These are phyloP conservation scores for Puffinus mauretanicus DNA, from an alignment of 2,113 vertebrate species.

Conservation along the genomic window DNA sequence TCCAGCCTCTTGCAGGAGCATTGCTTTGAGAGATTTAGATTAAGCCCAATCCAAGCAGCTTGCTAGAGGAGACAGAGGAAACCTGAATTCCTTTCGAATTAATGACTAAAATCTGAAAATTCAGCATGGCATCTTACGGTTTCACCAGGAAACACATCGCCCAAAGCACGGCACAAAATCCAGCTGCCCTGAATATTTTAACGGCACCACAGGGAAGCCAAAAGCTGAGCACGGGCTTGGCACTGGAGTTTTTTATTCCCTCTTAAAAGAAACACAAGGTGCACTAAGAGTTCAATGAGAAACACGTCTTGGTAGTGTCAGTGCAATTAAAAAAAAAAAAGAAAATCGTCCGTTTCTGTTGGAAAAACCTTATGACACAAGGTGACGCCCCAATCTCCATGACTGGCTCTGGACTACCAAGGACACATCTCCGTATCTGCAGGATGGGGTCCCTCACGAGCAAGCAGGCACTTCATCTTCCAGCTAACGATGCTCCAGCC, in stretches of 20 bases:
- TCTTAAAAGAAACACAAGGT: background rate
- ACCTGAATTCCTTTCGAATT: background rate
- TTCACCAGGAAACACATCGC: background rate
- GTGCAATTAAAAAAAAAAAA: background rate
- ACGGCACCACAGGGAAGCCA: background rate
- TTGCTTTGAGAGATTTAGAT: background rate
- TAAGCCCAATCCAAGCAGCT: background rate
- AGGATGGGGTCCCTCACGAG: background rate
- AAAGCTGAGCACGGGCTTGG: background rate
- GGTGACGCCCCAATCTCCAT: background rate
- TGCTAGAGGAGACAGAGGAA: background rate
- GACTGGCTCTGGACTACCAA: background rate
- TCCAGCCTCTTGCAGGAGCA: background rate
- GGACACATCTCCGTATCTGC: background rate
- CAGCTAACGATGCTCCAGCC: background rate
- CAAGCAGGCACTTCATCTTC: background rate
- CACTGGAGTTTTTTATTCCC: background rate
- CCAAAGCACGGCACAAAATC: background rate
- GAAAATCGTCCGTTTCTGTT: background rate
- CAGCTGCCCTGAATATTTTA: background rate
- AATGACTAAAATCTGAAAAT: background rate
- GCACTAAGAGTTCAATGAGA: background rate
- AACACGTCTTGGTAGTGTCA: background rate
- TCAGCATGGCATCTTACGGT: background rate
- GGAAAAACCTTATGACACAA: background rate